Conservation (phyloP, 2,113 vertebrate species). For the Grammomys surdaster region DNA sequence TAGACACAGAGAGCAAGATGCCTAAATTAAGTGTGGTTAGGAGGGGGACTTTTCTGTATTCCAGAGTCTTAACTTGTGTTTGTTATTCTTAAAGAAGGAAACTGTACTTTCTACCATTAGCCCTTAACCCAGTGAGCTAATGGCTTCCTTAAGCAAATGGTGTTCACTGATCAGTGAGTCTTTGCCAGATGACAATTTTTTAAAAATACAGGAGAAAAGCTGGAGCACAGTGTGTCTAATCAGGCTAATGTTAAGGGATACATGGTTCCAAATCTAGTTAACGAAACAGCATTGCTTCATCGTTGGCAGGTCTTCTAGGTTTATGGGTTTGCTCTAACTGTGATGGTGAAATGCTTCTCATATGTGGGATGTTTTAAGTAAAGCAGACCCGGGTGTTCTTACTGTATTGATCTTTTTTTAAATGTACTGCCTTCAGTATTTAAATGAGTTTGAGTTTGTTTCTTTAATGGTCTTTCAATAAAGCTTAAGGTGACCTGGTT, state of each 20-base stretch:
- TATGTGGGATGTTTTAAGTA: slow-evolving; percentile 16
- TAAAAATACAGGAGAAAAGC: slow-evolving; percentile 39
- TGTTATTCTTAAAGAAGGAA: slow-evolving; percentile 11
- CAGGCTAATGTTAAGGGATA: not conserved
- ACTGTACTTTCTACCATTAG: not conserved
- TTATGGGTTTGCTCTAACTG: slow-evolving; percentile 52
- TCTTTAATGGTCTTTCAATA: slow-evolving; percentile 69
- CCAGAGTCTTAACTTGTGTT: not conserved
- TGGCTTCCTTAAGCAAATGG: slow-evolving; percentile 32
- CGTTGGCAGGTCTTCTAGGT: not conserved
- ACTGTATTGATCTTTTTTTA: slow-evolving; percentile 74
- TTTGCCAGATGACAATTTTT: slow-evolving; percentile 30
- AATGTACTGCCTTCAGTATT: slow-evolving; percentile 69
- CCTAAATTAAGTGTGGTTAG: not conserved
- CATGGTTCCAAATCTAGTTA: not conserved
- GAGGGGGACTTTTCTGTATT: not conserved
- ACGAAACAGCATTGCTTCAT: slow-evolving; percentile 31
- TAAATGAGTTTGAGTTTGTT: slow-evolving; percentile 68
- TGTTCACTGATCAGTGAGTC: not conserved
- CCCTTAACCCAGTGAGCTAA: not conserved
- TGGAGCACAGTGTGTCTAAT: not conserved
- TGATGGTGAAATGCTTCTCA: slow-evolving; percentile 48
- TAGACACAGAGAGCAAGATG: not conserved
- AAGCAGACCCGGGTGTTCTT: slow-evolving; percentile 48
- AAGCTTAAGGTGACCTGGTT: slow-evolving; percentile 57